A percentile compares a stretch with the other conserved stretches of the same genome.
Conservation (phyloP, 2,888 invertebrate species). For the Xanthostigma xanthostigma region DNA sequence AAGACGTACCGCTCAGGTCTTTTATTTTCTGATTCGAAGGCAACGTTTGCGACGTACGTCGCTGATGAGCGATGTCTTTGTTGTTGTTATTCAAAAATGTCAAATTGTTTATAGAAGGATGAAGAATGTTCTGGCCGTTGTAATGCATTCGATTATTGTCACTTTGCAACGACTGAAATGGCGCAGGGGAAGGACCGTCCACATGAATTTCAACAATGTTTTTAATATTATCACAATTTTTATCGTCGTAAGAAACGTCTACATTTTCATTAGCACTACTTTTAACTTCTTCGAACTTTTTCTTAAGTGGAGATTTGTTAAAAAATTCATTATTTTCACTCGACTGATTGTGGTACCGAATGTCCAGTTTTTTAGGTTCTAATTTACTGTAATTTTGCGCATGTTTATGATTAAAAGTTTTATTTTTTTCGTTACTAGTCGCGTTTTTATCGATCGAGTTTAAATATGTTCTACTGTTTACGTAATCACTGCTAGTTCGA, state of each 20-base stretch:
- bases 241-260: no score
- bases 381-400: no score
- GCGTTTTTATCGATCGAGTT: not conserved
- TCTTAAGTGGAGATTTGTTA: no score
- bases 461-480: not conserved
- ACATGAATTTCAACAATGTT: constrained; percentile 2
- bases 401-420: no score
- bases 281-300: no score
- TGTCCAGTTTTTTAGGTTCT: no score
- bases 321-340: no score
- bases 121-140: constrained; percentile 18
- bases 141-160: not conserved
- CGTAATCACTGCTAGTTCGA: constrained; percentile 1
- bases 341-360: no score
- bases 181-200: constrained; percentile 20
- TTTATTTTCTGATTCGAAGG: constrained; percentile 3
- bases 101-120: constrained; percentile 26
- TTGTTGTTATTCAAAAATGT: constrained; percentile 20
- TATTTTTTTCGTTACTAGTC: no score
- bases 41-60: not conserved
- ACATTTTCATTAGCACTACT: no score
- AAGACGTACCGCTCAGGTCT: not conserved
- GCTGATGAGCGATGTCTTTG: constrained; percentile 9
- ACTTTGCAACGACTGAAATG: constrained; percentile 24
- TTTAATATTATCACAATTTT: not conserved